Conservation (phyloP, 53 echinoderm and acorn worm species). For the Paelopatides confundens region DNA sequence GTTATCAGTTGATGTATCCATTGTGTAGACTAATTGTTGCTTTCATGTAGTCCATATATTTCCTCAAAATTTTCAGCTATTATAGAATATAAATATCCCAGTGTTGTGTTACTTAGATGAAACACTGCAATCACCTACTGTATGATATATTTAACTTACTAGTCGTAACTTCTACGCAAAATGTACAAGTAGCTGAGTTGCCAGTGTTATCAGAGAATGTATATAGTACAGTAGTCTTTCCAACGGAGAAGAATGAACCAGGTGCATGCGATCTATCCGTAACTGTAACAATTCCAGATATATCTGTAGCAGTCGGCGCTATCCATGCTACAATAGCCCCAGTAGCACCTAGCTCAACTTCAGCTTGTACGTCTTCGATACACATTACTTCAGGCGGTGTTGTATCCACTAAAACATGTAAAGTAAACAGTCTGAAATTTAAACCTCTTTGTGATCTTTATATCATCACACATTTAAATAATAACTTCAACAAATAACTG, state of each 20-base stretch:
- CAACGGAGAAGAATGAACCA: slow-evolving; percentile 47
- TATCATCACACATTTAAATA: no score
- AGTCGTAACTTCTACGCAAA: slow-evolving; percentile 31
- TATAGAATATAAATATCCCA: no score
- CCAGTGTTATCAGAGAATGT: slow-evolving; percentile 66
- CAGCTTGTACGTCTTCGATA: slow-evolving; percentile 34
- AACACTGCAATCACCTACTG: no score
- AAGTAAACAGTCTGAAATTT: background rate
- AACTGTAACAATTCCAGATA: slow-evolving; percentile 51
- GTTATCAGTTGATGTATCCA: no score
- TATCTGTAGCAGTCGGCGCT: slow-evolving; percentile 69
- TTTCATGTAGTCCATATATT: no score
- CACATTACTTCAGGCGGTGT: slow-evolving; percentile 49
- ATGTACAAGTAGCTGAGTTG: slow-evolving; percentile 72
- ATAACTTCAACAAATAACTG: no score
- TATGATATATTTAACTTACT: background rate
- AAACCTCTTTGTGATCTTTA: no score
- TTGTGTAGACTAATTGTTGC: no score
- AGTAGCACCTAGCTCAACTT: slow-evolving; percentile 46
- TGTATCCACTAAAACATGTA: slow-evolving; percentile 46
- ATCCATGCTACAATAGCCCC: slow-evolving; percentile 40
- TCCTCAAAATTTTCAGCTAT: no score
- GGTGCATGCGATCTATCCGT: slow-evolving; percentile 31
- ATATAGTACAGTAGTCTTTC: slow-evolving; percentile 58
- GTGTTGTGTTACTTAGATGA: no score